Base-by-base conservation (phyloP, 2,888 invertebrate genomes). In the Drosophila atroscutellata region DNA sequence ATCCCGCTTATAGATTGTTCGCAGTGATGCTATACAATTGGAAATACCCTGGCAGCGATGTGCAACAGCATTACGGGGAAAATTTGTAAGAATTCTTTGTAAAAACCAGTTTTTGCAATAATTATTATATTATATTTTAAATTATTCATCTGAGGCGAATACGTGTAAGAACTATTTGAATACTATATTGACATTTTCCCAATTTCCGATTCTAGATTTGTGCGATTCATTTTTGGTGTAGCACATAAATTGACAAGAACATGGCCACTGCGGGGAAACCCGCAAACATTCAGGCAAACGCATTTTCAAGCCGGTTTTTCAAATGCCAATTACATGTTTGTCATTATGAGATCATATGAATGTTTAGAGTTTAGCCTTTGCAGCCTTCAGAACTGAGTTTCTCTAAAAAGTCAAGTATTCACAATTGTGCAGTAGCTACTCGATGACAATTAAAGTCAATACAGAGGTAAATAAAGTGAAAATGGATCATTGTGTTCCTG, bases 41-140 rank as follows among this genome's bases (percentile, higher is more conserved):
- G 42, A 45, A 61, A 60, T 51, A 8, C 50, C 59, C 58, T 15
- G 11, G 32, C 13, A 34, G n/a, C 15, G 30, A 30, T 51, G 30
- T 20, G 30, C 9, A 32, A 13, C 13, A 51, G 28, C n/a, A 13
- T n/a, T 15, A 24, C 1, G 24, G 34, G 52, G 52, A 3, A 34
- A 52, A 0, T 36, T 24, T 34, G 2, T 18, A 11, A 36, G 4
- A 52, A 34, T 42, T 20, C 11, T 42, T 20, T 20, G 20, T 6
- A 42, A 42, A 42, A 42, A 20, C 4, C 11, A 20, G 20, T 42
- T 13, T 20, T 42, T 42, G 4, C 9, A n/a, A 9, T 11, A 11
- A 42, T 20, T 42, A 39, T n/a, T 37, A 37, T 18, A 7, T n/a
- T 0, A 8, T 37, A 37, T 8, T 3, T 32, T 11, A 32, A 11